Evolutionary conservation across 2,113 vertebrate genomes (phyloP).

Genomic region (Tringa solitaria): DNA sequence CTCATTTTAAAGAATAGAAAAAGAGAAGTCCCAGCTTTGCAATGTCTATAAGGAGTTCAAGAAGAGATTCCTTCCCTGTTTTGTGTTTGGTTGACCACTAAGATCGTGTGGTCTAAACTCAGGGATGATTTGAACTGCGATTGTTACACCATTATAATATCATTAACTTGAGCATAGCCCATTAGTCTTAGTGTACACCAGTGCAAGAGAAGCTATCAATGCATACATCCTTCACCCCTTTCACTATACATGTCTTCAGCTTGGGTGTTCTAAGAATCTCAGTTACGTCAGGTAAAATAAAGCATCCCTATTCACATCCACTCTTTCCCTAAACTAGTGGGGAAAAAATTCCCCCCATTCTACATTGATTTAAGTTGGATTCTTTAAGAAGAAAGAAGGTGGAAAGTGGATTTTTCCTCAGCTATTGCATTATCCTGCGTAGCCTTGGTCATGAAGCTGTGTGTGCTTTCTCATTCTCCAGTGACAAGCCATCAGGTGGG

Average conservation of each 20-base stretch:
- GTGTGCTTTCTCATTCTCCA: background rate
- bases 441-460: background rate
- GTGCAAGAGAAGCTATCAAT: background rate
- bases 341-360: background rate
- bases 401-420: background rate
- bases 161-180: background rate
- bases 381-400: background rate
- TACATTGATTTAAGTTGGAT: background rate
- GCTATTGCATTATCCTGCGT: background rate
- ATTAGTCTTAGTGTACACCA: background rate
- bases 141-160: rapidly evolving
- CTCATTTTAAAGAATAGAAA: background rate
- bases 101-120: background rate
- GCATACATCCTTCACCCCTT: background rate
- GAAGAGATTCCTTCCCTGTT: background rate
- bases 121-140: background rate
- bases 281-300: background rate
- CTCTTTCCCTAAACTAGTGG: background rate
- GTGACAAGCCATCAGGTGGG: background rate
- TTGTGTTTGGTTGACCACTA: rapidly evolving
- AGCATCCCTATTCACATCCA: rapidly evolving
- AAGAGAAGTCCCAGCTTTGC: background rate
- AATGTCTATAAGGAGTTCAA: rapidly evolving
- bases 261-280: background rate
- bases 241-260: rapidly evolving